Evolutionary conservation across 2,113 vertebrate species (phyloP).

Genomic region (Labeo rohita): DNA sequence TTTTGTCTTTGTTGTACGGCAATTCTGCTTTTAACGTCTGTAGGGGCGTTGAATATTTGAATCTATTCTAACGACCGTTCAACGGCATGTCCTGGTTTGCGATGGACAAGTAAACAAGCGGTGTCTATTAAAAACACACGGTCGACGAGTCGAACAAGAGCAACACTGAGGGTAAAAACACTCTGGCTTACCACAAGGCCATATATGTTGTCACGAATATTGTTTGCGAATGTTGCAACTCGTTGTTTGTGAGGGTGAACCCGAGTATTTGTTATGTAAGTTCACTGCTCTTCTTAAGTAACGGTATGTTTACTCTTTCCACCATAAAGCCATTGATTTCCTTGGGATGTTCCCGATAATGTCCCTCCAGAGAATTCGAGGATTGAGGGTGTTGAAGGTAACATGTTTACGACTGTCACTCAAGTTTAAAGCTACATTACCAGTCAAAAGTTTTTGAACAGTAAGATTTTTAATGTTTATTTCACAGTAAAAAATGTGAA

Average conservation of each 20-base stretch:
- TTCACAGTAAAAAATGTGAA: too few relatives aligned
- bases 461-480: too few relatives aligned
- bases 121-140: neutral
- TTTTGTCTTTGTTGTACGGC: neutral
- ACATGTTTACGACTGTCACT: neutral
- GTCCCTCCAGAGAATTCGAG: neutral
- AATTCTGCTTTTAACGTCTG: neutral
- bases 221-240: neutral
- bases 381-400: conserved; percentile 6
- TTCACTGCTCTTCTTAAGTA: neutral
- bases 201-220: neutral
- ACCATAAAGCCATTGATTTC: neutral
- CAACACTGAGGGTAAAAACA: neutral
- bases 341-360: neutral
- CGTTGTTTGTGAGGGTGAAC: neutral
- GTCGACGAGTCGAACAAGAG: conserved; percentile 9
- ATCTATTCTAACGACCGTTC: neutral
- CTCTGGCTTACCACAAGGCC: neutral
- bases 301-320: neutral
- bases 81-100: neutral
- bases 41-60: too few relatives aligned
- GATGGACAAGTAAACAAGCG: conserved; percentile 15
- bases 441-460: too few relatives aligned
- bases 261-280: neutral
- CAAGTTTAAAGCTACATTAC: neutral